phyloP scores from a whole-genome alignment of 2,888 invertebrate species.

The Byasa hedistus region DNA sequence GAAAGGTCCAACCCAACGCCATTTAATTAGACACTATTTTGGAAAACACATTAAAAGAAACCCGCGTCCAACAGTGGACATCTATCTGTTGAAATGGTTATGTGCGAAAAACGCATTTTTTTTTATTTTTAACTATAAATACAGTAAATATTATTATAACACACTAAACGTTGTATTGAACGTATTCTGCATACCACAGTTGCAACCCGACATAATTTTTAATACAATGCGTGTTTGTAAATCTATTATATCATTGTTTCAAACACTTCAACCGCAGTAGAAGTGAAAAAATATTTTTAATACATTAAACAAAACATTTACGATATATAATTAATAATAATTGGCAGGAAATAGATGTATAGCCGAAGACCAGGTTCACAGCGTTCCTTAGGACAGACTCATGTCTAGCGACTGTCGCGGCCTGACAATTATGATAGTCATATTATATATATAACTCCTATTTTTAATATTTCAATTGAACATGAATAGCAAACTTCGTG shows the following conservation, averaged over 20 bases:
- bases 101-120: background rate
- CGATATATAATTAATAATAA: background rate
- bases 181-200: background rate
- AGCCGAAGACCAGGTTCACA: too few relatives aligned
- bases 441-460: too few relatives aligned
- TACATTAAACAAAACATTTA: background rate
- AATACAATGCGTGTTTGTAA: background rate
- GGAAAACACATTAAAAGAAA: too few relatives aligned
- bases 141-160: background rate
- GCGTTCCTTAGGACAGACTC: too few relatives aligned
- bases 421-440: too few relatives aligned
- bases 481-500: too few relatives aligned
- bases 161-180: background rate
- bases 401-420: too few relatives aligned
- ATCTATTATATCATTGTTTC: constrained; percentile 1
- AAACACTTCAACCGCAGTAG: background rate
- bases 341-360: background rate
- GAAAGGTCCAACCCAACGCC: background rate
- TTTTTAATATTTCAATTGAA: too few relatives aligned
- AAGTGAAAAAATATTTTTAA: background rate
- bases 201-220: background rate
- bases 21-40: background rate
- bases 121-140: background rate
- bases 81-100: too few relatives aligned
- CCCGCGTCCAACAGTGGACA: too few relatives aligned